Evolutionary conservation across 2,888 invertebrate species (phyloP).

Genomic region (Cheilosia vulpina): DNA sequence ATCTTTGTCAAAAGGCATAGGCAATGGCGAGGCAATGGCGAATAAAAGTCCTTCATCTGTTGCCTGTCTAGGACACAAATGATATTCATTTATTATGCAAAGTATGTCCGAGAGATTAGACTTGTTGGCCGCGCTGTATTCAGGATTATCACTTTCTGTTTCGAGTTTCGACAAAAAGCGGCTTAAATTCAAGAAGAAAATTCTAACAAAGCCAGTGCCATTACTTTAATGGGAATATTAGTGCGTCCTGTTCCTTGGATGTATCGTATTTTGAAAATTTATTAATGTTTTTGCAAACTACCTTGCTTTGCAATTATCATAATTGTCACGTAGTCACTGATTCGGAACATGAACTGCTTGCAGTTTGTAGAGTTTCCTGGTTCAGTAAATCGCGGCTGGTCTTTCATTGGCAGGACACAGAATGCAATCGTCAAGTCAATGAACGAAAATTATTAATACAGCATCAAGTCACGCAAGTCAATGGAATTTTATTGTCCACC

Average conservation of each 20-base stretch:
- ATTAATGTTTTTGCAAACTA: background rate
- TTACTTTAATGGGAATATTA: background rate
- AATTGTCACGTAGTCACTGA: background rate
- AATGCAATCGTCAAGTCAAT: background rate
- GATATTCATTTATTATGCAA: constrained; percentile 33
- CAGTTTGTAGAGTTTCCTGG: too few relatives aligned
- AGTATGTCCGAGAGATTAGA: constrained; percentile 29
- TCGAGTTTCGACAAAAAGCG: background rate
- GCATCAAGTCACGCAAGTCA: constrained; percentile 9
- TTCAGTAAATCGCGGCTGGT: too few relatives aligned
- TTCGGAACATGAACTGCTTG: background rate
- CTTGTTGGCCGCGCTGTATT: constrained; percentile 6
- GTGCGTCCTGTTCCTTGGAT: background rate
- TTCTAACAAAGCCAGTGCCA: background rate
- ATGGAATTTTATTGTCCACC: background rate
- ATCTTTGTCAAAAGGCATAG: background rate
- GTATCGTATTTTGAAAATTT: background rate
- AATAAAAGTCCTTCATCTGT: background rate
- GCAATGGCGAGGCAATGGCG: background rate
- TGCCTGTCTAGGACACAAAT: constrained; percentile 6
- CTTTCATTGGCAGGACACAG: too few relatives aligned
- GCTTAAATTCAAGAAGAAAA: background rate
- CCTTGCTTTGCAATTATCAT: constrained; percentile 7
- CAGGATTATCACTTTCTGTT: background rate
- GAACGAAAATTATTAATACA: background rate